phyloP scores from a whole-genome alignment of 2,888 invertebrate species.

The Ellobium chinense region DNA sequence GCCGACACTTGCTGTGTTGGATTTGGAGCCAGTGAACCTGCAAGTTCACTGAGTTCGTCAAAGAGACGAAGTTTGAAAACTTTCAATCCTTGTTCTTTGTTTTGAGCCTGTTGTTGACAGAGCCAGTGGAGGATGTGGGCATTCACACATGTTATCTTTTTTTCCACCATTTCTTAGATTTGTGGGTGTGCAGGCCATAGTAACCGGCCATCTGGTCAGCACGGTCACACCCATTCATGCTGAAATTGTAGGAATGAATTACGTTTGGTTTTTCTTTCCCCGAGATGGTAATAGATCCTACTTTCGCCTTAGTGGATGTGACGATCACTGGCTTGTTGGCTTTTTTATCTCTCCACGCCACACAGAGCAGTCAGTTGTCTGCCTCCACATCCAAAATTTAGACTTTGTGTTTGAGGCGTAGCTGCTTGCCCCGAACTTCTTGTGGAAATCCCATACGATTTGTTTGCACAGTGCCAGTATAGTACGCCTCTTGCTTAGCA shows the following conservation, averaged over 20 bases:
- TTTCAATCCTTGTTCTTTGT: not conserved
- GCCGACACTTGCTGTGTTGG: not conserved
- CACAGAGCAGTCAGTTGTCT: not conserved
- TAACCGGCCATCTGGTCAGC: constrained; percentile 1
- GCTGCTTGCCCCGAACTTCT: not conserved
- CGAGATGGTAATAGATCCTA: not conserved
- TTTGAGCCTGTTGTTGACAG: not conserved
- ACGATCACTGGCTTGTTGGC: not conserved
- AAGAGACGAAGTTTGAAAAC: not conserved
- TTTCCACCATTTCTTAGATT: not conserved
- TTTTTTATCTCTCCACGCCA: not conserved
- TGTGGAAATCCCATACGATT: too few species aligned
- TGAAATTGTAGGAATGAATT: not conserved
- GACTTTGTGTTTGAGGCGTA: not conserved
- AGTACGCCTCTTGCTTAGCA: not conserved
- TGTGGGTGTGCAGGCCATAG: not conserved
- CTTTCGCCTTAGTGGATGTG: not conserved
- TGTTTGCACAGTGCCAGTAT: not conserved
- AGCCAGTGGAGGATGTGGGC: not conserved
- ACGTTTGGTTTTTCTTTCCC: not conserved
- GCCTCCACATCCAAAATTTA: not conserved
- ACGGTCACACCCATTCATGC: not conserved
- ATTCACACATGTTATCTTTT: not conserved
- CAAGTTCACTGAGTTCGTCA: not conserved
- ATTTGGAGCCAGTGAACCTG: not conserved